Evolutionary conservation across 2,113 vertebrate species (phyloP), one percentile per base, ranked within the genome.

Genomic region (Loxodonta africana): DNA sequence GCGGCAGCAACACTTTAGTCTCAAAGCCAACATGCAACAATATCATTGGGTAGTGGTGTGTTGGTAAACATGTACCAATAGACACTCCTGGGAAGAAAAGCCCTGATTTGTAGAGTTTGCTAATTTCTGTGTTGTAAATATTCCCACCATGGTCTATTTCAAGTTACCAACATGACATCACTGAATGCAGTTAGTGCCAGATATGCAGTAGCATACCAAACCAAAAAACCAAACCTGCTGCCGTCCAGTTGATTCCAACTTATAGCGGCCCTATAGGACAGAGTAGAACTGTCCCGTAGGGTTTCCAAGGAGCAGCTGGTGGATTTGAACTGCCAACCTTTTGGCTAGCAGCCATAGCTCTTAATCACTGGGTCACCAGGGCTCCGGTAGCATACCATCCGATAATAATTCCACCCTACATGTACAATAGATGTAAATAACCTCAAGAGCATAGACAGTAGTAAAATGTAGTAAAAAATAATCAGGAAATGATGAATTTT

Each of bases 71-170:
- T 71, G 23, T 37, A 51, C 62, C 44, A 81, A 81, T 33, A 2
- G 67, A 44, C 30, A 60, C 20, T n/a, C 17, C 30, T 44, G 51
- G 7, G 17, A 8, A 51, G 46, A 12, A 90, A 92, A 62, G 15
- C 30, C 51, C 10, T 17, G 15, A 33, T 88, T 76, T 86, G 26
- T 37, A 76, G 6, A 90, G 37, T 53, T 65, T 84, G 23, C 76
- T 67, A 53, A 48, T 83, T 91, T 85, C 25, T 53, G 8, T 65
- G n/a, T 53, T 69, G 28, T 37, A 90, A 94, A 96, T 86, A 69
- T 63, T 87, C 57, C 67, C 30, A 57, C 28, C 44, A 9, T 53
- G 57, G 20, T 74, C 60, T 53, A 78, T 67, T 94, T 92, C 51
- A 73, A 82, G 12, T 65, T 81, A 76, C 51, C 10, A 62, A 69